Conservation (phyloP, 2,888 invertebrate genomes). For the Bellardia pandia region DNA sequence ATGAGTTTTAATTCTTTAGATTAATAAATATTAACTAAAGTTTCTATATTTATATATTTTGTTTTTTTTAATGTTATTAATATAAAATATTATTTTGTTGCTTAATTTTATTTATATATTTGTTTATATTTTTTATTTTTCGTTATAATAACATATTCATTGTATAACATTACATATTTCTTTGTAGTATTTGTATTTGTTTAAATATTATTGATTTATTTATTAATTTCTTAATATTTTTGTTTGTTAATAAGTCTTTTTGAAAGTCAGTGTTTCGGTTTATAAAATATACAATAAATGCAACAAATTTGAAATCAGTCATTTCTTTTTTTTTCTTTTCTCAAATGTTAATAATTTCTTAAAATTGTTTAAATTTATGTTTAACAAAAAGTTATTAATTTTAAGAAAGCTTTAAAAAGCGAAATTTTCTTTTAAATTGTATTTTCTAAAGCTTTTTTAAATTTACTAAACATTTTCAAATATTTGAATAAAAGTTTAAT, state of each 20-base stretch:
- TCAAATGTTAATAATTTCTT: not conserved
- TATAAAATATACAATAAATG: conserved; percentile 70
- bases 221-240: conserved; percentile 47
- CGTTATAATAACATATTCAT: conserved; percentile 60
- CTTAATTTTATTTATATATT: conserved; percentile 23
- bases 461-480: no score
- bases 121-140: conserved; percentile 17
- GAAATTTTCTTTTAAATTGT: no score
- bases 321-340: conserved; percentile 36
- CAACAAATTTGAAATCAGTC: conserved; percentile 71
- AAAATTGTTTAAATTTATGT: not conserved
- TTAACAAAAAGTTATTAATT: not conserved
- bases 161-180: conserved; percentile 70
- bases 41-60: not conserved
- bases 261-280: conserved; percentile 58
- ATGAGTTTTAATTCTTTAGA: not conserved
- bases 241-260: conserved; percentile 62
- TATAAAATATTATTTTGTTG: conserved; percentile 24
- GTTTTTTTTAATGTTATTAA: conserved; percentile 47
- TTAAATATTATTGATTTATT: conserved; percentile 28
- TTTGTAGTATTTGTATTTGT: conserved; percentile 63
- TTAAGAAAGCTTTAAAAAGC: no score
- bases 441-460: no score
- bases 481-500: no score
- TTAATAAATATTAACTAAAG: conserved; percentile 32